Percentiles rank a stretch among this genome's conserved stretches.
phyloP scores from a whole-genome alignment of 2,888 invertebrate genomes.

The Agrotis exclamationis region DNA sequence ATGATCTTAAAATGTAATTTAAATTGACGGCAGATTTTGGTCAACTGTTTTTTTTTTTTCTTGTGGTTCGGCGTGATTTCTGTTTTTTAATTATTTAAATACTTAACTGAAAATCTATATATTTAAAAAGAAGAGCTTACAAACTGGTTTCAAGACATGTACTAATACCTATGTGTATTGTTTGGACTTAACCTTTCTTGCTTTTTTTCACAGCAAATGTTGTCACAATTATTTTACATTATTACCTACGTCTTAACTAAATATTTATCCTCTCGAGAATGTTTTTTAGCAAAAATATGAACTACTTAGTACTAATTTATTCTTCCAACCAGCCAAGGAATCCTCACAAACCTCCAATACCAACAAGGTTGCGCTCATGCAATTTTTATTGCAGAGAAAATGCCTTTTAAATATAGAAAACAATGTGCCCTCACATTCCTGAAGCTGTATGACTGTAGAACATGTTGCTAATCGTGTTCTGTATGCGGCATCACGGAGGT shows the following conservation, averaged over 20 bases:
- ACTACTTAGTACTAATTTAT: constrained; percentile 23
- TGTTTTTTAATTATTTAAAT: not conserved
- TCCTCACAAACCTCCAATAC: constrained; percentile 51
- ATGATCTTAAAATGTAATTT: constrained; percentile 21
- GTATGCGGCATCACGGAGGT: constrained; percentile 85
- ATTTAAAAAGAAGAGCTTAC: not conserved
- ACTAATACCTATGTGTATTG: not conserved
- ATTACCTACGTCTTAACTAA: too few species aligned
- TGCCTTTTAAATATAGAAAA: constrained; percentile 74
- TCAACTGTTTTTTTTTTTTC: constrained; percentile 7
- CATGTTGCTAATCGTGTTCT: constrained; percentile 83
- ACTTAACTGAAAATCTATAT: too few species aligned
- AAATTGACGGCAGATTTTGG: constrained; percentile 21
- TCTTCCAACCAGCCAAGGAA: constrained; percentile 38
- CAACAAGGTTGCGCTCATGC: constrained; percentile 63
- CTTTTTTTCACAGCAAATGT: too few species aligned
- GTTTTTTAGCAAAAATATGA: not conserved
- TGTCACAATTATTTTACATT: too few species aligned
- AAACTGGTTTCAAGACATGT: constrained; percentile 8
- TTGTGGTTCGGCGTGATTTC: constrained; percentile 3
- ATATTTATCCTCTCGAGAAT: too few species aligned
- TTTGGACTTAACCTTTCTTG: not conserved
- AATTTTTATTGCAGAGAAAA: constrained; percentile 71
- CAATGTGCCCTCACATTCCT: constrained; percentile 80
- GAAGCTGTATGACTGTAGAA: constrained; percentile 76